A percentile compares a stretch with the other conserved stretches of the same genome.
phyloP scores from a whole-genome alignment of 2,797 vertebrate species.

The Artibeus lituratus region DNA sequence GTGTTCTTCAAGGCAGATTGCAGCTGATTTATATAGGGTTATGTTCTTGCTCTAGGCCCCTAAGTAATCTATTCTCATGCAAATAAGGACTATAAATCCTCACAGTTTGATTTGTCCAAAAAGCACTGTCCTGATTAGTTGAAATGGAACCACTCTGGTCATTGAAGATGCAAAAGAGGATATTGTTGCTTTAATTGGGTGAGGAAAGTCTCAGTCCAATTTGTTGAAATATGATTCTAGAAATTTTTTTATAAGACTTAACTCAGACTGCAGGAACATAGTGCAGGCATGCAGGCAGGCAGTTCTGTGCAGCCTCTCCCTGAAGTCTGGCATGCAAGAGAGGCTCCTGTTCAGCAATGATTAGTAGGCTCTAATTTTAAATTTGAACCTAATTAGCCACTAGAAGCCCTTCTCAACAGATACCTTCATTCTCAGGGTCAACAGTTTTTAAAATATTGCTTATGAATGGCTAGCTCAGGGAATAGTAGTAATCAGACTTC shows the following conservation, averaged over 20 bases:
- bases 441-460: slow-evolving; percentile 19
- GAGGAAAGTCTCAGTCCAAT: background rate
- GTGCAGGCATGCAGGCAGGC: background rate
- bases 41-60: background rate
- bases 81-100: background rate
- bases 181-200: background rate
- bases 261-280: background rate
- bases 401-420: background rate
- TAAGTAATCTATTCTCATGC: background rate
- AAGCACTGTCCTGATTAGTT: background rate
- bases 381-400: background rate
- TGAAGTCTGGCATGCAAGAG: background rate
- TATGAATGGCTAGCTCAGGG: background rate
- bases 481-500: background rate
- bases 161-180: background rate
- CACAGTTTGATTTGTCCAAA: background rate
- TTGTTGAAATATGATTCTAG: background rate
- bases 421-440: background rate
- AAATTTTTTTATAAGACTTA: background rate
- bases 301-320: background rate
- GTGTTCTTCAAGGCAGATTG: background rate
- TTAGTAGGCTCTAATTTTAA: background rate
- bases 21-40: background rate
- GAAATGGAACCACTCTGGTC: background rate
- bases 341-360: background rate